Conservation (phyloP, 2,797 vertebrate genomes). For the Rallus crepitans region DNA sequence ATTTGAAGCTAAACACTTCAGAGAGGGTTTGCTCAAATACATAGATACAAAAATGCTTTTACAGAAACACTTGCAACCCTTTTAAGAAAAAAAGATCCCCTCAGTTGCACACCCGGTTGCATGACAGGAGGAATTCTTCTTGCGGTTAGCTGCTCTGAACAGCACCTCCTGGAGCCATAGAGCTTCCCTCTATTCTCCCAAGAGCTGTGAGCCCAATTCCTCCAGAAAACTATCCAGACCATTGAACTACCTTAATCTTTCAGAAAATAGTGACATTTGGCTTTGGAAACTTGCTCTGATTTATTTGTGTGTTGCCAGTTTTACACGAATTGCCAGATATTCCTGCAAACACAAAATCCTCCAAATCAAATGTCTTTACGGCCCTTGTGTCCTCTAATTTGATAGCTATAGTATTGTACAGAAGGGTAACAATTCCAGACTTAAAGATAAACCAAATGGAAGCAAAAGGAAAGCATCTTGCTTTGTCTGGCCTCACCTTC, state of each 20-base stretch:
- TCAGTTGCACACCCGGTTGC: background rate
- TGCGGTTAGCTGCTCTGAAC: background rate
- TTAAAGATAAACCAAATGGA: background rate
- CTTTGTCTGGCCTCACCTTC: background rate
- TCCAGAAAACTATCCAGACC: background rate
- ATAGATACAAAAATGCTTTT: background rate
- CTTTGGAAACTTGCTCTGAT: background rate
- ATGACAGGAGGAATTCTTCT: background rate
- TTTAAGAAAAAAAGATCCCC: background rate
- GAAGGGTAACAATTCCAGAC: background rate
- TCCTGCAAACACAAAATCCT: background rate
- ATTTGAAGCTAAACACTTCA: conserved; percentile 11
- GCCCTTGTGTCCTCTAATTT: background rate
- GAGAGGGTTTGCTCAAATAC: background rate
- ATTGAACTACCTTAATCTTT: background rate
- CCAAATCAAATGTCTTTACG: background rate
- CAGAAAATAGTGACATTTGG: background rate
- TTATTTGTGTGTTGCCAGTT: background rate
- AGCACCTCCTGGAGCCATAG: background rate
- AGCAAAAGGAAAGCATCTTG: background rate
- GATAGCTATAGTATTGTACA: background rate
- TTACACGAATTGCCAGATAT: background rate
- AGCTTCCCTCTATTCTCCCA: background rate
- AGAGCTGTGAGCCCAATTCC: background rate
- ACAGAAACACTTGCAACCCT: background rate